A percentile compares a stretch with the other conserved stretches of the same genome.
phyloP scores from a whole-genome alignment of 2,888 invertebrate species.

The Drosophila incognita region DNA sequence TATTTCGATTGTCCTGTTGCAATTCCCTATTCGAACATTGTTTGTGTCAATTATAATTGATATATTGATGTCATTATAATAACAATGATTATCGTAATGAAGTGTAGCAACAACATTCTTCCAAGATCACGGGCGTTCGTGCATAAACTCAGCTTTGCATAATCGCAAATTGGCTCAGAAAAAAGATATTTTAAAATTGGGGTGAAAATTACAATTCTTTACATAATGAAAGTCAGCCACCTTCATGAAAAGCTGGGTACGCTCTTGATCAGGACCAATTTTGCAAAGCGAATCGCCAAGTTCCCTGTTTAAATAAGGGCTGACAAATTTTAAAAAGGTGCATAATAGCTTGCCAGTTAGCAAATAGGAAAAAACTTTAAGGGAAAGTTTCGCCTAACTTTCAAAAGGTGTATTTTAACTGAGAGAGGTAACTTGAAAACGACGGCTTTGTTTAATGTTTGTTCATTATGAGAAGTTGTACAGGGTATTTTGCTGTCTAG shows the following conservation, averaged over 20 bases:
- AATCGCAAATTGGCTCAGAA: neutral
- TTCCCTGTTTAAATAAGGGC: constrained; percentile 49
- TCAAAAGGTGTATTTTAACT: neutral
- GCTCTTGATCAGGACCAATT: constrained; percentile 31
- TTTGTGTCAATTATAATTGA: constrained; percentile 13
- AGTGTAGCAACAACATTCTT: constrained; percentile 26
- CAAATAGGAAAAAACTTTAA: neutral
- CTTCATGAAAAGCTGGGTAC: neutral
- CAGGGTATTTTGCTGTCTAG: constrained; percentile 14
- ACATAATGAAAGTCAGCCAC: neutral
- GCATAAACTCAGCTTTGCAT: neutral
- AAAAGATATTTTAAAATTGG: neutral
- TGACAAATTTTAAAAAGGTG: constrained; percentile 20
- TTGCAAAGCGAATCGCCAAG: constrained; percentile 38
- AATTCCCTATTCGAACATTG: neutral
- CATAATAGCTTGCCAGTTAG: neutral
- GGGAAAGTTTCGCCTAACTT: neutral
- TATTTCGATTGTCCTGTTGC: neutral
- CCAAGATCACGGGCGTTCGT: neutral
- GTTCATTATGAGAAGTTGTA: neutral
- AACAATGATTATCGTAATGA: constrained; percentile 26
- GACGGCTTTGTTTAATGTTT: neutral
- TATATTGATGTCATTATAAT: neutral
- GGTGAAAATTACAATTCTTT: neutral
- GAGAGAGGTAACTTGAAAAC: neutral